Percentiles rank a stretch among this genome's conserved stretches.
Conservation (phyloP, 2,797 vertebrate species). For the Channa striata region DNA sequence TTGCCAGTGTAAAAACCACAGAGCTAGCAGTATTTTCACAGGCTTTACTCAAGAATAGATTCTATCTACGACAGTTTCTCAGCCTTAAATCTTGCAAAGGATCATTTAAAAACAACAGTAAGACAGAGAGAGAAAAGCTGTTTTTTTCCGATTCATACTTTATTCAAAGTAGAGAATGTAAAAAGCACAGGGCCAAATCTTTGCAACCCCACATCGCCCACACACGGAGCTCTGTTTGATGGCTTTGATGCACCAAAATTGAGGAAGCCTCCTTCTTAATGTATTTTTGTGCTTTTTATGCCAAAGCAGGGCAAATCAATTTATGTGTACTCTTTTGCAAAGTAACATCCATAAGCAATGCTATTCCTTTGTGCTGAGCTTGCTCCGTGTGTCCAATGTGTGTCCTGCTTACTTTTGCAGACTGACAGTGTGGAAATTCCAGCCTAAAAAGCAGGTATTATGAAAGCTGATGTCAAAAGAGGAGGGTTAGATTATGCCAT, state of each 20-base stretch:
- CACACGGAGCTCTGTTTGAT: constrained; percentile 45
- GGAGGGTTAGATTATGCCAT: constrained; percentile 7
- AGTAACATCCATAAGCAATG: constrained; percentile 29
- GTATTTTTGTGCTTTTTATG: constrained; percentile 42
- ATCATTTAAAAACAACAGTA: background rate
- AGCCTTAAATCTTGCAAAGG: background rate
- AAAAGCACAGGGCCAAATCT: constrained; percentile 22
- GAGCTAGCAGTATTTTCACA: constrained; percentile 2
- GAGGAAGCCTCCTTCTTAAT: constrained; percentile 34
- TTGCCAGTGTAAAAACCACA: constrained; percentile 16
- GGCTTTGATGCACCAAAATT: constrained; percentile 44
- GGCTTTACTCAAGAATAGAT: background rate
- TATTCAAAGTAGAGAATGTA: background rate
- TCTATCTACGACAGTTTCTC: background rate
- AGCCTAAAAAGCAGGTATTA: background rate
- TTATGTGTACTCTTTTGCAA: constrained; percentile 44
- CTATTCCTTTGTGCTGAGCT: constrained; percentile 20
- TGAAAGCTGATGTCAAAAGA: constrained; percentile 26
- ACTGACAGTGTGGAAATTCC: constrained; percentile 13
- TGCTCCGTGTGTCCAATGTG: constrained; percentile 11
- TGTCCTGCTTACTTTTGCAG: constrained; percentile 19
- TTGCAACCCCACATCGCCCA: constrained; percentile 25
- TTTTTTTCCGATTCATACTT: constrained; percentile 5
- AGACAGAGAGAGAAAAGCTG: background rate
- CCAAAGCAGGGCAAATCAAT: constrained; percentile 47